A percentile compares a stretch with the other conserved stretches of the same genome.
Conservation (phyloP, 64 coral and sea anemone genomes). For the Stichodactyla helianthus region DNA sequence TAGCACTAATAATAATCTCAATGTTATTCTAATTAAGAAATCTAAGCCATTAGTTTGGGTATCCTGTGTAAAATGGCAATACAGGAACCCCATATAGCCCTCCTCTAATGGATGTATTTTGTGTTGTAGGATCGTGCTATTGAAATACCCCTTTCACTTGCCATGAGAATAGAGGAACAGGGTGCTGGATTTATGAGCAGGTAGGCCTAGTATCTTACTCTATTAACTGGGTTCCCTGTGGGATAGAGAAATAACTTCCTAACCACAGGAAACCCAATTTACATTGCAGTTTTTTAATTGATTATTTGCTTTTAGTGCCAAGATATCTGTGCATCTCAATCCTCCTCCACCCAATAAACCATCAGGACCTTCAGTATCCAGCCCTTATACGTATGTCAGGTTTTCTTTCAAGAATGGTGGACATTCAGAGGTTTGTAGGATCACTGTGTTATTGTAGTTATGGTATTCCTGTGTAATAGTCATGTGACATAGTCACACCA, state of each 20-base stretch:
- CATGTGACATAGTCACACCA: not conserved
- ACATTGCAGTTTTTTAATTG: not conserved
- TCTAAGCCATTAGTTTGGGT: not conserved
- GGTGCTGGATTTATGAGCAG: conserved; percentile 87
- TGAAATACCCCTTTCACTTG: conserved; percentile 52
- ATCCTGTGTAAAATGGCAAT: not conserved
- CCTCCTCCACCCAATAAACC: conserved; percentile 51
- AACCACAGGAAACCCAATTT: not conserved
- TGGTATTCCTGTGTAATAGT: not conserved
- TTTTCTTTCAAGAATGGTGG: conserved; percentile 85
- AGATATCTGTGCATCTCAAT: conserved; percentile 59
- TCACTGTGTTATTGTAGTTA: not conserved
- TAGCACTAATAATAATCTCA: too few relatives aligned
- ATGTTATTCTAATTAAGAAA: not conserved
- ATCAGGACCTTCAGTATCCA: conserved; percentile 72
- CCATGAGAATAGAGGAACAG: conserved; percentile 69
- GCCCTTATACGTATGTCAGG: conserved; percentile 62
- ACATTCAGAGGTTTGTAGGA: conserved; percentile 54
- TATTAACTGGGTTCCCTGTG: not conserved
- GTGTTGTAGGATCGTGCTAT: conserved; percentile 65
- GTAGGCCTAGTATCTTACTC: not conserved
- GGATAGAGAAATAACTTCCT: too few relatives aligned
- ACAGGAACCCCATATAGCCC: not conserved
- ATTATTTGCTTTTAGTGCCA: conserved; percentile 54
- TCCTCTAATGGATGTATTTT: not conserved